phyloP scores from a whole-genome alignment of 2,113 vertebrate species.

The Turnix velox region DNA sequence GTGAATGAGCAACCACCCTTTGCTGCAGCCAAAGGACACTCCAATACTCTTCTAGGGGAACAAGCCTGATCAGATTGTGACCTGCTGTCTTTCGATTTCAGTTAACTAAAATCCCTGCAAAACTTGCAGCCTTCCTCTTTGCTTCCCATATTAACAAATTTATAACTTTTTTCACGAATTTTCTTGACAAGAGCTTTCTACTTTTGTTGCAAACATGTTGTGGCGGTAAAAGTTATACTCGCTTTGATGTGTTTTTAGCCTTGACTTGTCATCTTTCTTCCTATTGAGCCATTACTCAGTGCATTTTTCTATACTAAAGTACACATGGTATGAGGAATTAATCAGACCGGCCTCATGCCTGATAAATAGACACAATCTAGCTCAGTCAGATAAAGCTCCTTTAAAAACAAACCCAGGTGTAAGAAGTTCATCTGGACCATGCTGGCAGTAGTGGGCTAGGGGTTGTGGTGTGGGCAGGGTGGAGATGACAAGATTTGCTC shows the following conservation, averaged over 20 bases:
- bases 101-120: neutral
- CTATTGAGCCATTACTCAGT: neutral
- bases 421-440: neutral
- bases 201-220: neutral
- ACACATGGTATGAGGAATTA: neutral
- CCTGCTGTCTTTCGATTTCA: rapidly evolving
- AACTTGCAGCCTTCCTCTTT: neutral
- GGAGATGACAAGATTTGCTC: rapidly evolving
- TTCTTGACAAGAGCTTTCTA: neutral
- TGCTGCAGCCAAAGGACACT: neutral
- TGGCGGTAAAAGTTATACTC: neutral
- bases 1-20: rapidly evolving
- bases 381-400: neutral
- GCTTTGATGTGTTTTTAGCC: neutral
- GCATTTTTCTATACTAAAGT: neutral
- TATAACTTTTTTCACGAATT: neutral
- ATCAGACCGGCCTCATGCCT: neutral
- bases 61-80: neutral
- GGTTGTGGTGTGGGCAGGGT: rapidly evolving
- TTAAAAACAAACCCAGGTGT: neutral
- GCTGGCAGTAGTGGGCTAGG: neutral
- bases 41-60: rapidly evolving
- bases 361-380: neutral
- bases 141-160: neutral
- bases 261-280: neutral